Evolutionary conservation across 2,113 vertebrate species (phyloP).

Genomic region (Gobiocypris rarus): DNA sequence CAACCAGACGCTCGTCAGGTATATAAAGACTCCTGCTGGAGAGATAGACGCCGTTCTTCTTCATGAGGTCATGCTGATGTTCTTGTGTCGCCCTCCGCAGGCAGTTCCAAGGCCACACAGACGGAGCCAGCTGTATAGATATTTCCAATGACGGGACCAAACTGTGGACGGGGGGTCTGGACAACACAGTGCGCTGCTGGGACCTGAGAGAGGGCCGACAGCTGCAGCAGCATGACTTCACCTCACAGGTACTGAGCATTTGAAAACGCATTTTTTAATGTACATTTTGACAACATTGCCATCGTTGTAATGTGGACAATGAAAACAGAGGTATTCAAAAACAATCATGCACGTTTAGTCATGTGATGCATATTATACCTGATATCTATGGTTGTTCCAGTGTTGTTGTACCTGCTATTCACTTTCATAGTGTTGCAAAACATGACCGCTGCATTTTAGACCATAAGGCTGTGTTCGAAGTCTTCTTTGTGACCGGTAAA

Average conservation of each 20-base stretch:
- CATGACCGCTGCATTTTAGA: too few relatives aligned
- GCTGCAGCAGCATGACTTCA: constrained; percentile 98
- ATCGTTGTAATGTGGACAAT: not conserved
- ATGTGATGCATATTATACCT: too few relatives aligned
- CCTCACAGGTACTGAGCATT: constrained; percentile 85
- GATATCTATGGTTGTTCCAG: too few relatives aligned
- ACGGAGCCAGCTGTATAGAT: constrained; percentile 99
- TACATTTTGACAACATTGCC: not conserved
- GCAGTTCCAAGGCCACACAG: constrained; percentile 99
- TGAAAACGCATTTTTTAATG: not conserved
- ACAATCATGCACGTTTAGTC: not conserved
- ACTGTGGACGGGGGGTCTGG: constrained; percentile 97
- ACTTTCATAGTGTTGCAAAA: too few relatives aligned
- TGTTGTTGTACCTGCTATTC: too few relatives aligned
- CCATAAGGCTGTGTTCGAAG: too few relatives aligned
- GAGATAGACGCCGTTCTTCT: constrained; percentile 3
- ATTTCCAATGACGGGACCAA: constrained; percentile 99
- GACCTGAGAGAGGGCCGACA: constrained; percentile 96
- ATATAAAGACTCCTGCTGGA: constrained; percentile 47
- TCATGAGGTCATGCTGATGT: not conserved
- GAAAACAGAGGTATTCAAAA: not conserved
- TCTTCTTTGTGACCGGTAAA: too few relatives aligned
- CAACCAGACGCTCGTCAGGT: constrained; percentile 98
- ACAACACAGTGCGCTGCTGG: constrained; percentile 99
- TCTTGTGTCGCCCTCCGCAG: constrained; percentile 66